phyloP scores from a whole-genome alignment of 2,113 vertebrate species.

The Orycteropus afer region DNA sequence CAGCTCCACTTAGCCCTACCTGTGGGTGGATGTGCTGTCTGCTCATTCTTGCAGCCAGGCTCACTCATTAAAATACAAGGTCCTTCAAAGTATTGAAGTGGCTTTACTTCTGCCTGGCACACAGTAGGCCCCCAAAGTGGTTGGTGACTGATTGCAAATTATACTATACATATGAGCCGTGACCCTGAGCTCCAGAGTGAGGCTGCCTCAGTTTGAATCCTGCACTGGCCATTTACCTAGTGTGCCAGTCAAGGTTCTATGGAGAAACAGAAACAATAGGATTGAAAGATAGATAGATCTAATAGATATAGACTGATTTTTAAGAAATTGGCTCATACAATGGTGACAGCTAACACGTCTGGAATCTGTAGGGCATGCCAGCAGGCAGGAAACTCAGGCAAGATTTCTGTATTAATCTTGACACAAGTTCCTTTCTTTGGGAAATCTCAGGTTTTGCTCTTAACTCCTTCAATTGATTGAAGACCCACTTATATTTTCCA shows the following conservation, averaged over 20 bases:
- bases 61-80: background rate
- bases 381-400: too few species aligned
- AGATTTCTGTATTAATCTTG: too few species aligned
- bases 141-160: background rate
- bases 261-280: background rate
- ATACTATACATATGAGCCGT: too few species aligned
- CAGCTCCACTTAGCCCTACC: accelerated
- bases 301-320: too few species aligned
- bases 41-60: background rate
- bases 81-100: background rate
- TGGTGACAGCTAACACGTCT: too few species aligned
- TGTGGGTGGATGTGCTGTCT: background rate
- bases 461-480: too few species aligned
- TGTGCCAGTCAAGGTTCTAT: background rate
- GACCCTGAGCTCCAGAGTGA: background rate
- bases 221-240: background rate
- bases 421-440: too few species aligned
- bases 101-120: background rate
- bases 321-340: too few species aligned
- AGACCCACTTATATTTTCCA: too few species aligned
- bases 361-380: too few species aligned
- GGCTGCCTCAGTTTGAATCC: background rate
- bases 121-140: background rate
- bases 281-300: background rate
- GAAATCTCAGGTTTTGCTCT: too few species aligned